Base-by-base conservation (phyloP, 2,113 vertebrate genomes). In the Globicephala melas region DNA sequence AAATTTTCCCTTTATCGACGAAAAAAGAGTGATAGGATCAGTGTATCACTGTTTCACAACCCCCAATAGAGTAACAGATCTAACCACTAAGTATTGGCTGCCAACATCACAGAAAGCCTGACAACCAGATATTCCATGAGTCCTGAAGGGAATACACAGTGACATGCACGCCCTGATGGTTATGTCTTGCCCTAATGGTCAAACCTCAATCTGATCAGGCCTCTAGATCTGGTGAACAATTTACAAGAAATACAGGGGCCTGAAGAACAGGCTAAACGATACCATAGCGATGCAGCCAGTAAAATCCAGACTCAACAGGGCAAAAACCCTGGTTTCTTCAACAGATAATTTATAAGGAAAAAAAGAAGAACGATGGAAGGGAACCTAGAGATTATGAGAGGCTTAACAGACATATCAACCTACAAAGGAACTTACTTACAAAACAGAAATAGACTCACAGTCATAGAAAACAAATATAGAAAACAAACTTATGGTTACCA, bases 341-440 rank as follows among this genome's bases (percentile, higher is more conserved):
- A 36, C n/a, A 74, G 38, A 20, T 60, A 20, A 94, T 86, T 86
- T 62, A 20, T 20, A 90, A 53, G 68, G 31, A 76, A 68, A 95
- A 44, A 28, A 33, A 2, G 6, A 50, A 63, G 14, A 74, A 23
- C 13, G 71, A 58, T 13, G 21, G 62, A 50, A 55, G n/a, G 53
- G 55, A 82, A 41, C 13, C 36, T 38, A 74, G 65, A 70, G 68
- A 50, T 81, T 65, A 41, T 5, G 58, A 36, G 23, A 81, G 53
- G 50, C 28, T 63, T 76, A 60, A 70, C 38, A 62, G 63, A 12
- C 44, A 13, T 12, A 41, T 53, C 33, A 68, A 79, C 47, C 47
- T n/a, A 8, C 47, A 79, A 13, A 77, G 28, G 74, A 63, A n/a
- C 31, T 77, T 12, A n/a, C 21, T n/a, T 33, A n/a, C 76, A 79